These are phyloP conservation scores for Laothoe populi DNA, from an alignment of 2,888 invertebrate species.

Conservation along the genomic window DNA sequence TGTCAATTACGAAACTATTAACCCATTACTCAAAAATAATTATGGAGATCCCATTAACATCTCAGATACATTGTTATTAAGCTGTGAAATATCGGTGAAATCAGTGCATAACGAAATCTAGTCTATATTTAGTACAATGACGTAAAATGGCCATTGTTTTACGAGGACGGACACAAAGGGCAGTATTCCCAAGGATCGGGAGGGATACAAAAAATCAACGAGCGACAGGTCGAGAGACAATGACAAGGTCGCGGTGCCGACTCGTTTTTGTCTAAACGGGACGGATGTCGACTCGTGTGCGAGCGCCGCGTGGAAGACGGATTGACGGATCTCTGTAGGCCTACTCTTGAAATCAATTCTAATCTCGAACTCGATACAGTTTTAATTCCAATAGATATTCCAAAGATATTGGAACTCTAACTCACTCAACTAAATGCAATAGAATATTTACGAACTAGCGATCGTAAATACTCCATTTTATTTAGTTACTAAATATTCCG, in stretches of 20 bases:
- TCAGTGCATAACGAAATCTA: neutral
- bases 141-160: constrained; percentile 25
- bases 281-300: constrained; percentile 58
- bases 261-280: constrained; percentile 55
- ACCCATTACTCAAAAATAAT: constrained; percentile 20
- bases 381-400: too few species aligned
- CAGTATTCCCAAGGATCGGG: constrained; percentile 38
- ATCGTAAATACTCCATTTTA: too few species aligned
- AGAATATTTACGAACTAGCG: too few species aligned
- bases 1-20: neutral
- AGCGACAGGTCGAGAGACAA: constrained; percentile 54
- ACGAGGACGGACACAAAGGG: constrained; percentile 38
- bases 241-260: constrained; percentile 62
- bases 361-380: too few species aligned
- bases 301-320: constrained; percentile 36
- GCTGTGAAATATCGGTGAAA: constrained; percentile 9
- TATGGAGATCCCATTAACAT: constrained; percentile 18
- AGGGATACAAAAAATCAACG: constrained; percentile 41
- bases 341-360: too few species aligned
- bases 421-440: too few species aligned
- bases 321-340: constrained; percentile 25
- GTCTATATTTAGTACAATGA: constrained; percentile 10
- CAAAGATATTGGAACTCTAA: too few species aligned
- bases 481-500: too few species aligned
- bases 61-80: neutral